Evolutionary conservation across 2,888 invertebrate species (phyloP).

Genomic region (Prenolepis imparis): DNA sequence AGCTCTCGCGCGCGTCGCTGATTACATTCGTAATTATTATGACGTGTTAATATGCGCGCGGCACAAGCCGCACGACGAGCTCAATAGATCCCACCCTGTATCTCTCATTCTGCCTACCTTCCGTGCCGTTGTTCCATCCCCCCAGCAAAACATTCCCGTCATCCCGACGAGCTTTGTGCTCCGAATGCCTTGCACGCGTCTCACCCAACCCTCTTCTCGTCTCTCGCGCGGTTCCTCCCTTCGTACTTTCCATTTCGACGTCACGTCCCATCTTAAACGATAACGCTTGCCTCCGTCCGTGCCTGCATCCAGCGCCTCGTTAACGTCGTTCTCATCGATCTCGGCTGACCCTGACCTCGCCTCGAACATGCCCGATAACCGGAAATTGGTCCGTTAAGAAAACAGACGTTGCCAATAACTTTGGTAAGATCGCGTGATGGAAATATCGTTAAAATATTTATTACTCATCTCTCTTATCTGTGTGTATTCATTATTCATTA

Average conservation of each 20-base stretch:
- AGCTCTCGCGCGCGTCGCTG: constrained; percentile 71
- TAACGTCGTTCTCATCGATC: constrained; percentile 55
- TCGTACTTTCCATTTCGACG: constrained; percentile 55
- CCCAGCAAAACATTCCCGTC: constrained; percentile 53
- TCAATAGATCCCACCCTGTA: constrained; percentile 74
- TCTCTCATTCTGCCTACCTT: constrained; percentile 52
- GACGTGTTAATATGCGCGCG: constrained; percentile 79
- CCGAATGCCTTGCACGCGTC: constrained; percentile 68
- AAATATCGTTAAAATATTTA: constrained; percentile 25
- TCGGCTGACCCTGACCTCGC: constrained; percentile 53
- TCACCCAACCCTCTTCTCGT: constrained; percentile 1
- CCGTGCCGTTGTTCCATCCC: constrained; percentile 54
- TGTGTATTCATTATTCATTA: no score
- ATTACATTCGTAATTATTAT: constrained; percentile 82
- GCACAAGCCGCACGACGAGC: constrained; percentile 68
- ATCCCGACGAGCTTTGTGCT: constrained; percentile 70
- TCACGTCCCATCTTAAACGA: constrained; percentile 50
- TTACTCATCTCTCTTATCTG: neutral
- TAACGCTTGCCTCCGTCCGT: constrained; percentile 51
- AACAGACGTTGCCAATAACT: constrained; percentile 40
- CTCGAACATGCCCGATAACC: constrained; percentile 49
- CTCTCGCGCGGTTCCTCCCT: constrained; percentile 35
- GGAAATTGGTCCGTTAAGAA: constrained; percentile 52
- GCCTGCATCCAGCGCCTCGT: constrained; percentile 52
- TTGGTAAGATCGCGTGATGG: neutral